Percentiles rank a stretch among this genome's conserved stretches.
Evolutionary conservation across 2,888 invertebrate genomes (phyloP).

Genomic region (Caenorhabditis imperialis): DNA sequence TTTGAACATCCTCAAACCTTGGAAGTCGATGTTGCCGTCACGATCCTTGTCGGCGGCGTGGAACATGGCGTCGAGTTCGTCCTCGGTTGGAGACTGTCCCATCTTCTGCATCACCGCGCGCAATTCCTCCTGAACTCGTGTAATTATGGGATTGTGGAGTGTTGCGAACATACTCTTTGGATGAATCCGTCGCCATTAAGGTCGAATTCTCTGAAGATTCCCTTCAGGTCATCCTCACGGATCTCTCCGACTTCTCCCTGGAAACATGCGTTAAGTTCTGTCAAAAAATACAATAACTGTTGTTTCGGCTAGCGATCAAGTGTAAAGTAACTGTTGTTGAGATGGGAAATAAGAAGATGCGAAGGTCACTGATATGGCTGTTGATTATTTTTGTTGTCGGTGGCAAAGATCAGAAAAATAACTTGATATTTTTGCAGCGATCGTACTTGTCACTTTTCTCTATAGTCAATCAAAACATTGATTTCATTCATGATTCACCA

Average conservation of each 20-base stretch:
- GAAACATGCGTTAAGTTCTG: too few relatives aligned
- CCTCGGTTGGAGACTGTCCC: conserved; percentile 77
- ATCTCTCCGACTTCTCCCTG: conserved; percentile 73
- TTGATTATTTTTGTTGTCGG: too few relatives aligned
- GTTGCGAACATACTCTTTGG: conserved; percentile 61
- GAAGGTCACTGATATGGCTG: too few relatives aligned
- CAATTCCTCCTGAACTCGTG: conserved; percentile 70
- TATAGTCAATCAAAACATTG: too few relatives aligned
- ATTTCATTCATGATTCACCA: conserved; percentile 38
- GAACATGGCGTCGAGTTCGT: conserved; percentile 78
- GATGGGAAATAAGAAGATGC: too few relatives aligned
- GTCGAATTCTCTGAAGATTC: conserved; percentile 77
- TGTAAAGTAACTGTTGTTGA: too few relatives aligned
- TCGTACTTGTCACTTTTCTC: too few relatives aligned
- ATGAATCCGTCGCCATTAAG: conserved; percentile 77
- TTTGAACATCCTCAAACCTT: conserved; percentile 56
- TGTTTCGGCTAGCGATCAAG: too few relatives aligned
- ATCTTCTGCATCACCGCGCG: conserved; percentile 77
- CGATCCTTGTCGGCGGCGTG: conserved; percentile 76
- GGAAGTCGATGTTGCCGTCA: conserved; percentile 77
- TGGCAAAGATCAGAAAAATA: too few relatives aligned
- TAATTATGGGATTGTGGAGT: not conserved
- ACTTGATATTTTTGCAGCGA: conserved; percentile 21
- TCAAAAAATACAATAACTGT: too few relatives aligned
- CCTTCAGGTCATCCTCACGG: conserved; percentile 75